These are phyloP conservation scores for Triplophysa yarkandensis DNA, from an alignment of 2,797 vertebrate species.

Conservation along the genomic window DNA sequence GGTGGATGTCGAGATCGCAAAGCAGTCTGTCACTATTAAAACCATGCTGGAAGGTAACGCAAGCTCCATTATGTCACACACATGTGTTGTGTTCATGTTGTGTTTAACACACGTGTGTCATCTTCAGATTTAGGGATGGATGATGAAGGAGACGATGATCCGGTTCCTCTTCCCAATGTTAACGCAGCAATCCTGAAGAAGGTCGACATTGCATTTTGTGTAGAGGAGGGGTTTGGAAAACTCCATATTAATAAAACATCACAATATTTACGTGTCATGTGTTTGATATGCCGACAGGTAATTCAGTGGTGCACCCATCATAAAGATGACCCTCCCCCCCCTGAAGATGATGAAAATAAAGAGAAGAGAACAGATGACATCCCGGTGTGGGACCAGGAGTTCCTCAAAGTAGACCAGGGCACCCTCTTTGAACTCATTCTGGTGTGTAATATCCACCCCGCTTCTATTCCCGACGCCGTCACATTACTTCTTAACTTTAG, in stretches of 20 bases:
- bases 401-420: slow-evolving; percentile 99
- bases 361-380: slow-evolving; percentile 99
- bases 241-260: no score
- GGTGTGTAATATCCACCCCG: slow-evolving; percentile 67
- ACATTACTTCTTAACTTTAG: not conserved
- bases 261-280: no score
- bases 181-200: slow-evolving; percentile 99
- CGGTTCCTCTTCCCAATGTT: slow-evolving; percentile 97
- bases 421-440: slow-evolving; percentile 98
- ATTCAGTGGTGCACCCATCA: slow-evolving; percentile 99
- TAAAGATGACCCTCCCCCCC: slow-evolving; percentile 98
- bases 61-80: not conserved
- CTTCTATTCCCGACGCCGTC: not conserved
- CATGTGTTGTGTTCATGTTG: not conserved
- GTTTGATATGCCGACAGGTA: slow-evolving; percentile 74
- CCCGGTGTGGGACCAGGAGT: slow-evolving; percentile 99
- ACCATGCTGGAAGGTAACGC: slow-evolving; percentile 97
- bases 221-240: no score
- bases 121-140: slow-evolving; percentile 96
- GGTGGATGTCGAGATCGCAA: slow-evolving; percentile 98
- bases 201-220: no score
- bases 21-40: slow-evolving; percentile 98
- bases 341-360: slow-evolving; percentile 98
- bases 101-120: slow-evolving; percentile 2
- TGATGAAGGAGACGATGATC: slow-evolving; percentile 98